Evolutionary conservation across 2,113 vertebrate species (phyloP), one percentile per base, ranked within the genome.

Genomic region (Paralichthys olivaceus): DNA sequence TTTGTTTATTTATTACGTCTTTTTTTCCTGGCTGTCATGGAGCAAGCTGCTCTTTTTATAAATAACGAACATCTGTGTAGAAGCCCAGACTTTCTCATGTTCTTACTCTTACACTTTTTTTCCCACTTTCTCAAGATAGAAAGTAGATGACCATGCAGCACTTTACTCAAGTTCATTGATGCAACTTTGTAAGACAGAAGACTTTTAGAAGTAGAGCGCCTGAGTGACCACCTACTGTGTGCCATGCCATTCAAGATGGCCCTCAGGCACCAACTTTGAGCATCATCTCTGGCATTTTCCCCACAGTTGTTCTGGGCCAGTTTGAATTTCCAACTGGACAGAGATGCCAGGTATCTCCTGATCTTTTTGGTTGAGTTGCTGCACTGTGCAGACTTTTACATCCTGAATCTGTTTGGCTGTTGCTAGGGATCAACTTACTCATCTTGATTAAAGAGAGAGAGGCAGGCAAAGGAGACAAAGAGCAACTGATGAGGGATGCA

Each of bases 361-460:
- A 56, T 70, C 60, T 69, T 49, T 71, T n/a, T 19, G 43, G 65
- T 55, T 45, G 63, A 49, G 53, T 67, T 47, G 55, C 69, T 76
- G 69, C 59, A 22, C 55, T 45, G 53, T 51, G 70, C 43, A 19
- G 17, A n/a, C 47, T 25, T 53, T 49, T 61, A 13, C 69, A 53
- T 49, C 47, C 40, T 9, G 25, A 26, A 37, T 71, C 64, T 76
- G 58, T 71, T 22, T 37, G 26, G 45, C 56, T 28, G 43, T 15
- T 58, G 60, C n/a, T 15, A 58, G 29, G 53, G 47, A 81, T 87
- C 75, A 47, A 32, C 62, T 84, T 83, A 71, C 66, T 25, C 64
- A 68, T 54, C 55, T 51, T 71, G 79, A 73, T 55, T n/a, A 54
- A 49, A 49, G 29, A 66, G n/a, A 43, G 1, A 1, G 28, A 55